These are phyloP conservation scores for Odontophorus gujanensis DNA, from an alignment of 2,113 vertebrate genomes.

Conservation along the genomic window DNA sequence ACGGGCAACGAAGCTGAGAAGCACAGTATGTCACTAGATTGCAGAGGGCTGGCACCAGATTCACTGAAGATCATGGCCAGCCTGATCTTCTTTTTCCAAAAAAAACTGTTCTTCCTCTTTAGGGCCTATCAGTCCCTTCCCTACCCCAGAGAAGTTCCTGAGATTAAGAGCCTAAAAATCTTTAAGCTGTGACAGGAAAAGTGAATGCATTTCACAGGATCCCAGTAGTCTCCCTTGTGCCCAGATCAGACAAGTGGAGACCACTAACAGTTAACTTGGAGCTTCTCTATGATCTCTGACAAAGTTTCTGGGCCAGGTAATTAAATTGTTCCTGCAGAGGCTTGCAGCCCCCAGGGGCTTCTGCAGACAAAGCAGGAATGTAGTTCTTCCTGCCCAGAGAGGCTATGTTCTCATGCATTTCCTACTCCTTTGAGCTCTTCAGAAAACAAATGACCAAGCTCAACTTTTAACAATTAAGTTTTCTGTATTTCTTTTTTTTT, in stretches of 20 bases:
- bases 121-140: background rate
- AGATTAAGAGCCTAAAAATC: background rate
- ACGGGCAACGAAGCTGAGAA: background rate
- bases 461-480: conserved; percentile 29
- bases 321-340: background rate
- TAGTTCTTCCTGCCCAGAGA: rapidly evolving
- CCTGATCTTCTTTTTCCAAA: background rate
- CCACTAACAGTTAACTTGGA: rapidly evolving
- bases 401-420: background rate
- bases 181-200: background rate
- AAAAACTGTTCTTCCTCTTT: background rate
- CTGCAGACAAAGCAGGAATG: background rate
- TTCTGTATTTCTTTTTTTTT: background rate
- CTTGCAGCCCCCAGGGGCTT: background rate
- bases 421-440: background rate
- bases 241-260: background rate
- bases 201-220: rapidly evolving
- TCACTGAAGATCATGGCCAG: background rate
- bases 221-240: background rate
- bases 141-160: background rate
- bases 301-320: background rate
- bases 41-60: background rate
- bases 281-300: background rate
- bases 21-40: background rate
- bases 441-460: background rate